Percentiles rank a stretch among this genome's conserved stretches.
These are phyloP conservation scores for Liodrosophila aerea DNA, from an alignment of 2,888 invertebrate species.

Conservation along the genomic window DNA sequence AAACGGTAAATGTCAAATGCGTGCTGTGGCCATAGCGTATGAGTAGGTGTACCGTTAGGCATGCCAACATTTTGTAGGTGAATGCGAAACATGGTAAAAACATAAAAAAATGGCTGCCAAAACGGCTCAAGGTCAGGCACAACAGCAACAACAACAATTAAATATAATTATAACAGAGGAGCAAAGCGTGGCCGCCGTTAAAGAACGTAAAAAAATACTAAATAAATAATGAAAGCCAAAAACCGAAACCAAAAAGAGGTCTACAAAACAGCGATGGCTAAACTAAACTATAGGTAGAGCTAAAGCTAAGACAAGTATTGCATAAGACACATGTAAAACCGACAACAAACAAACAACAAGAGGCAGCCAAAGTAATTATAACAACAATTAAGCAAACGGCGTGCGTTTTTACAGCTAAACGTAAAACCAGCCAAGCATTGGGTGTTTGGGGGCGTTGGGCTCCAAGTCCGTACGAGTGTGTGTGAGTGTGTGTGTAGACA, in stretches of 20 bases:
- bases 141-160: slow-evolving; percentile 64
- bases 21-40: slow-evolving; percentile 38
- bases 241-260: slow-evolving; percentile 72
- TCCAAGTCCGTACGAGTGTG: neutral
- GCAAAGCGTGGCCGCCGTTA: slow-evolving; percentile 53
- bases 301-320: slow-evolving; percentile 44
- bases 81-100: slow-evolving; percentile 23
- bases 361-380: slow-evolving; percentile 69
- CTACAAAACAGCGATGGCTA: slow-evolving; percentile 32
- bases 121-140: slow-evolving; percentile 73
- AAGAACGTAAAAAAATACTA: slow-evolving; percentile 46
- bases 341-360: slow-evolving; percentile 23
- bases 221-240: slow-evolving; percentile 75
- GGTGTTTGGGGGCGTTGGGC: slow-evolving; percentile 24
- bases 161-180: slow-evolving; percentile 64
- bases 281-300: slow-evolving; percentile 8
- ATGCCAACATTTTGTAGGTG: slow-evolving; percentile 31
- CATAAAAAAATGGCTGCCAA: slow-evolving; percentile 11
- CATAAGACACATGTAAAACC: slow-evolving; percentile 60
- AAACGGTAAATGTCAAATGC: slow-evolving; percentile 40
- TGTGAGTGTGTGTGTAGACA: neutral
- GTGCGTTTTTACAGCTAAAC: slow-evolving; percentile 75
- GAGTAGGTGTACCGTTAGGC: slow-evolving; percentile 39
- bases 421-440: slow-evolving; percentile 65
- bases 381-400: slow-evolving; percentile 79